A percentile compares a stretch with the other conserved stretches of the same genome.
Evolutionary conservation across 1,140 invertebrate genomes (phyloP).

Genomic region (Lordiphosa collinella): DNA sequence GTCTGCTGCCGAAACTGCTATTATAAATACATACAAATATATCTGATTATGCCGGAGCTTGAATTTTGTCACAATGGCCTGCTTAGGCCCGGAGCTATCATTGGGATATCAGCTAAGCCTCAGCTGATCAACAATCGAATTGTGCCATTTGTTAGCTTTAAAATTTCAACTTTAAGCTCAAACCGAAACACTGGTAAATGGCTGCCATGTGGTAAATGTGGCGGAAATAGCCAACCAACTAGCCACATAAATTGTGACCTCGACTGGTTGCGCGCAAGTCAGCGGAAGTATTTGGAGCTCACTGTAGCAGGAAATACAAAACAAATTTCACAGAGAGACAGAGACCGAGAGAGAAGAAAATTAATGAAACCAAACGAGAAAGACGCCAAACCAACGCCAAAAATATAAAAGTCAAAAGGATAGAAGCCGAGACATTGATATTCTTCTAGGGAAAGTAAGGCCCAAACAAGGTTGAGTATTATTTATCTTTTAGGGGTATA

Average conservation of each 20-base stretch:
- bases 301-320: slow-evolving; percentile 60
- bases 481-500: too few relatives aligned
- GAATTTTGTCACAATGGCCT: too few relatives aligned
- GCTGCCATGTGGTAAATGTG: slow-evolving; percentile 53
- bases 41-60: too few relatives aligned
- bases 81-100: too few relatives aligned
- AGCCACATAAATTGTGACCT: slow-evolving; percentile 59
- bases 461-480: too few relatives aligned
- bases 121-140: too few relatives aligned
- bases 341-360: slow-evolving; percentile 15
- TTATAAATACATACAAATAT: not conserved
- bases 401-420: too few relatives aligned
- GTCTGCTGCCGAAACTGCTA: not conserved
- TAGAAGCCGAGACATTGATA: too few relatives aligned
- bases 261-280: slow-evolving; percentile 49
- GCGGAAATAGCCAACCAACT: slow-evolving; percentile 60
- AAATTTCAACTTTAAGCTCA: slow-evolving; percentile 21
- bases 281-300: slow-evolving; percentile 66
- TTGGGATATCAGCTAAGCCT: too few relatives aligned
- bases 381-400: too few relatives aligned
- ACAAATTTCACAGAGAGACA: slow-evolving; percentile 51
- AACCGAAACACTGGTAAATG: slow-evolving; percentile 17
- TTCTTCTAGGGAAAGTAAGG: too few relatives aligned
- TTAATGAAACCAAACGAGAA: slow-evolving; percentile 62
- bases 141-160: not conserved